phyloP scores from a whole-genome alignment of 1,140 invertebrate genomes.

The Saccostrea glomerata region DNA sequence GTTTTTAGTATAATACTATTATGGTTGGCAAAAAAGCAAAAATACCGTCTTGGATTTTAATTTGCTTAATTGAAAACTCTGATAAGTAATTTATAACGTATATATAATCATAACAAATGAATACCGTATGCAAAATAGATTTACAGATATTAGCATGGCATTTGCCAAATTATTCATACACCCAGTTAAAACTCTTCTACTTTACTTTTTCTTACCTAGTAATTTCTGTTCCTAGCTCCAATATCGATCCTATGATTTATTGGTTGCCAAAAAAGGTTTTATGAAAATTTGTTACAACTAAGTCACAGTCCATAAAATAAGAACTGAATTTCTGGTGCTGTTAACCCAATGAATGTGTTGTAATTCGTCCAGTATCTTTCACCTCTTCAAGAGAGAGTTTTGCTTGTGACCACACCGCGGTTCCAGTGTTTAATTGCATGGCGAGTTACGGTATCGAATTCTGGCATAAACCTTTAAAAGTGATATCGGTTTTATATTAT shows the following conservation, averaged over 20 bases:
- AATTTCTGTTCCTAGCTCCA: neutral
- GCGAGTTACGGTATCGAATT: constrained; percentile 3
- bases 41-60: neutral
- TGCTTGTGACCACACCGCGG: neutral
- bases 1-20: neutral
- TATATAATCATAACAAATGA: neutral
- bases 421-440: constrained; percentile 28
- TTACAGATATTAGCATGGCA: neutral
- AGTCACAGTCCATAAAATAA: neutral
- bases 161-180: neutral
- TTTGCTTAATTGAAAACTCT: neutral
- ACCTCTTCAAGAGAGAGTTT: neutral
- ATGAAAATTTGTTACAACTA: too few species aligned
- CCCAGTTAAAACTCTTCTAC: neutral
- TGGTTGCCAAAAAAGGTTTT: neutral
- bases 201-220: neutral
- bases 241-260: neutral
- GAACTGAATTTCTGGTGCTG: neutral
- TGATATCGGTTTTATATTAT: constrained; percentile 29
- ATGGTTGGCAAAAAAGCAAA: neutral
- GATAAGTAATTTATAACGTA: neutral
- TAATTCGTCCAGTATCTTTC: neutral
- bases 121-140: neutral
- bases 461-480: constrained; percentile 34
- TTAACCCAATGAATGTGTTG: neutral